These are phyloP conservation scores for Zophobas morio DNA, from an alignment of 1,140 invertebrate genomes.

Conservation along the genomic window DNA sequence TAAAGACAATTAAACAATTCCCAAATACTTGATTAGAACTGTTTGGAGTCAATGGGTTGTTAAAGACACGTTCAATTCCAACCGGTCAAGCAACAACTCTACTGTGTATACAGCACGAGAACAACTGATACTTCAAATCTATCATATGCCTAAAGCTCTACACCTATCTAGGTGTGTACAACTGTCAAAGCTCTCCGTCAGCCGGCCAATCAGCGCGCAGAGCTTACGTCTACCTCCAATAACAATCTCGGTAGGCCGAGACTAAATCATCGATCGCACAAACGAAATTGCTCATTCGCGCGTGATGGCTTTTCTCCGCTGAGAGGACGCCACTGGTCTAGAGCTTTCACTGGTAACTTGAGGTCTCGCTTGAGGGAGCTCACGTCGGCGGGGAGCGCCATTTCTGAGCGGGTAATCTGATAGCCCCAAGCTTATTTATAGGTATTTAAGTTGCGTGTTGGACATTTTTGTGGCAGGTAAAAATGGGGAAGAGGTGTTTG, in stretches of 20 bases:
- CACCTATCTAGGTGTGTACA: constrained; percentile 64
- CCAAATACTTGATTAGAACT: constrained; percentile 59
- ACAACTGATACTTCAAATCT: constrained; percentile 56
- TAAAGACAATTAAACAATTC: constrained; percentile 63
- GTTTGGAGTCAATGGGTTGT: constrained; percentile 57
- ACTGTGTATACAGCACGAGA: constrained; percentile 52
- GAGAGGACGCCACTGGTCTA: constrained; percentile 63
- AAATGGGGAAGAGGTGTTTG: constrained; percentile 32
- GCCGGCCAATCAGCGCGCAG: constrained; percentile 54
- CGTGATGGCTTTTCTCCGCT: constrained; percentile 63
- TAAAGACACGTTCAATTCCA: constrained; percentile 40
- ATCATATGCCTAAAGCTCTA: constrained; percentile 56
- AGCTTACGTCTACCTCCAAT: constrained; percentile 54
- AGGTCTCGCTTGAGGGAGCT: constrained; percentile 61
- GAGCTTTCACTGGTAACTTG: constrained; percentile 42
- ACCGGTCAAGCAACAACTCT: constrained; percentile 40
- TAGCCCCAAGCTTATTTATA: constrained; percentile 33
- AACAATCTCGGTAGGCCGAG: constrained; percentile 51
- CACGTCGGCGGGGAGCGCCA: constrained; percentile 49
- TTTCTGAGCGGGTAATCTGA: constrained; percentile 49
- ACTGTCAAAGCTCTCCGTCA: constrained; percentile 55
- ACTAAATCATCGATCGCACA: constrained; percentile 60
- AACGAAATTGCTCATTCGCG: constrained; percentile 63
- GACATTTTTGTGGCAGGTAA: constrained; percentile 40
- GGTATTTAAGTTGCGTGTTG: constrained; percentile 40